Evolutionary conservation across 2,797 vertebrate species (phyloP), one percentile per base, ranked within the genome.

Genomic region (Hirundo rustica): DNA sequence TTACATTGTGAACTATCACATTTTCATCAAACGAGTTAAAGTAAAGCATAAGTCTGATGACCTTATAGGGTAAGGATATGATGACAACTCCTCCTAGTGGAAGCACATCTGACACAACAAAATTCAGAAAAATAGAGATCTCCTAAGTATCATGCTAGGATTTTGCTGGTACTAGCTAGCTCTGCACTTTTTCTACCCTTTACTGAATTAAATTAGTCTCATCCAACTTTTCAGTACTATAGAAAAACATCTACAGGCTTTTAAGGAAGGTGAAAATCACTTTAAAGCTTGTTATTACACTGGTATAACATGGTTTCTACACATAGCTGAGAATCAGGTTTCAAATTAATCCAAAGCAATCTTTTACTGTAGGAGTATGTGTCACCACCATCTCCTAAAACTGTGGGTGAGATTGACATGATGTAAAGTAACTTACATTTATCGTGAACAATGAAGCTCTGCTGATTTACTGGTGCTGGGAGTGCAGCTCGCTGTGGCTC

Each of bases 21-120:
- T 80, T 85, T 92, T 77, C 34, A 80, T 67, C 40, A 85, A 77
- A 66, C 26, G 4, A 40, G 29, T 50, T 62, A 42, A 50, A 70
- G 50, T 83, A 88, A 86, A 77, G 27, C 22, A 58, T 17, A 88
- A 65, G 16, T 66, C 40, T 48, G 44, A 70, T 32, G 73, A 30
- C 84, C 20, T 58, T 47, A 45, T 4, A 66, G 22, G 2, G 0
- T 57, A 80, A 86, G 58, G 22, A 53, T 51, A 91, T n/a, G 45
- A 75, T 85, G 72, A 87, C 45, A 93, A 83, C 78, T 73, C 85
- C 89, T 93, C 92, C 91, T 93, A 88, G 87, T 85, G 87, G 82
- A 85, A 84, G 34, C 40, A 74, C 13, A 72, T 50, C 54, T 45
- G 42, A 68, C 30, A 57, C 4, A 64, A 77, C 9, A 53, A 71